Evolutionary conservation across 2,888 invertebrate genomes (phyloP).

Genomic region (Calliopum simillimum): DNA sequence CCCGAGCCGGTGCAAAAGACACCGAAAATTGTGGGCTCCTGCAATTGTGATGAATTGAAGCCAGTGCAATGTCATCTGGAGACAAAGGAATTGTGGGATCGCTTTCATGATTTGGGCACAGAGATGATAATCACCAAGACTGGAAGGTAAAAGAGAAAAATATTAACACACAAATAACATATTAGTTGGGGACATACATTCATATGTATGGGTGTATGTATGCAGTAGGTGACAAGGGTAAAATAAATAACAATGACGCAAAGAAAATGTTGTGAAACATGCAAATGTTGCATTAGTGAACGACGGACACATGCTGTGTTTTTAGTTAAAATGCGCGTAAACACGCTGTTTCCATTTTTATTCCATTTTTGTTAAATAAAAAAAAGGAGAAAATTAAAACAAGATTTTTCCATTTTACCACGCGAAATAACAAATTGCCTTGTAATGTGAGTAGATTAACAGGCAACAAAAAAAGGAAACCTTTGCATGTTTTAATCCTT

Average conservation of each 20-base stretch:
- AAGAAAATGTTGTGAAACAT: slow-evolving; percentile 44
- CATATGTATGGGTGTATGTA: slow-evolving; percentile 33
- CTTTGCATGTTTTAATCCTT: slow-evolving; percentile 50
- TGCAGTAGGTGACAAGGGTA: slow-evolving; percentile 37
- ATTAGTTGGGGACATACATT: too few species aligned
- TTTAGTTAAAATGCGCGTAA: slow-evolving; percentile 29
- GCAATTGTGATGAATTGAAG: slow-evolving; percentile 85
- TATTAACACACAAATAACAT: too few species aligned
- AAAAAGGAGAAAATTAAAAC: too few species aligned
- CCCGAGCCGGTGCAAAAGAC: slow-evolving; percentile 66
- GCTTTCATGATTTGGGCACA: slow-evolving; percentile 92
- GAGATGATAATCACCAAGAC: slow-evolving; percentile 99
- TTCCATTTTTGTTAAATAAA: slow-evolving; percentile 6
- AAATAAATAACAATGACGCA: not conserved
- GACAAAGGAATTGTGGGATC: slow-evolving; percentile 96
- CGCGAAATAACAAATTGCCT: slow-evolving; percentile 48
- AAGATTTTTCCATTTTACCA: slow-evolving; percentile 11
- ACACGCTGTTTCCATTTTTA: slow-evolving; percentile 36
- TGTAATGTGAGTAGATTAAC: slow-evolving; percentile 54
- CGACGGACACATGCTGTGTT: slow-evolving; percentile 35
- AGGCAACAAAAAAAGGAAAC: slow-evolving; percentile 41
- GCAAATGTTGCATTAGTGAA: slow-evolving; percentile 50
- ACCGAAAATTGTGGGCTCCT: slow-evolving; percentile 73
- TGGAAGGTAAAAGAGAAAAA: slow-evolving; percentile 76
- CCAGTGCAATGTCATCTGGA: slow-evolving; percentile 92